A percentile compares a stretch with the other conserved stretches of the same genome.
These are phyloP conservation scores for Eilema caniola DNA, from an alignment of 2,888 invertebrate species.

Conservation along the genomic window DNA sequence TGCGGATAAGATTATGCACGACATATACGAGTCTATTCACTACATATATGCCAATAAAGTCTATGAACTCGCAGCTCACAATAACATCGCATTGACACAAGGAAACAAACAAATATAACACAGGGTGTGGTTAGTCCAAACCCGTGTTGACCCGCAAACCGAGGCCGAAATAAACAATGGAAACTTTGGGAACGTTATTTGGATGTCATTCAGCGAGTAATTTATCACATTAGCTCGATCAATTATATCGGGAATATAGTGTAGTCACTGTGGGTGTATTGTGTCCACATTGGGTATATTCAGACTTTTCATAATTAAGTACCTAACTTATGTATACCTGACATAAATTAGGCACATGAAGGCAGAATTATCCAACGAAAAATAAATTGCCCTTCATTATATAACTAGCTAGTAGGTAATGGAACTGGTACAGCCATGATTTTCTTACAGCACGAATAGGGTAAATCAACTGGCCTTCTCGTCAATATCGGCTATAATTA, in stretches of 20 bases:
- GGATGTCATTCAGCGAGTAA: slow-evolving; percentile 15
- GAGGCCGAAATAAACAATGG: slow-evolving; percentile 24
- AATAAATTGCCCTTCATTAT: too few species aligned
- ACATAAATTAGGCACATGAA: background rate
- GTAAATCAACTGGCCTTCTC: background rate
- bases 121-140: slow-evolving; percentile 16
- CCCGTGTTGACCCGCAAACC: slow-evolving; percentile 8
- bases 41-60: background rate
- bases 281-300: background rate
- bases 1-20: background rate
- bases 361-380: background rate
- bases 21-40: background rate
- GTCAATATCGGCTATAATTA: background rate
- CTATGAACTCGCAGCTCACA: background rate
- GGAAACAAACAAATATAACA: slow-evolving; percentile 16
- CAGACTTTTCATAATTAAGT: background rate
- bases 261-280: background rate
- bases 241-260: background rate
- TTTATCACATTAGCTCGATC: slow-evolving; percentile 14
- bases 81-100: slow-evolving; percentile 11
- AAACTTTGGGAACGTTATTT: slow-evolving; percentile 19
- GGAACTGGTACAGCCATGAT: background rate
- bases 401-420: background rate
- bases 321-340: background rate
- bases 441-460: background rate